Conservation (phyloP, 2,113 vertebrate species). For the Ochotona curzoniae region DNA sequence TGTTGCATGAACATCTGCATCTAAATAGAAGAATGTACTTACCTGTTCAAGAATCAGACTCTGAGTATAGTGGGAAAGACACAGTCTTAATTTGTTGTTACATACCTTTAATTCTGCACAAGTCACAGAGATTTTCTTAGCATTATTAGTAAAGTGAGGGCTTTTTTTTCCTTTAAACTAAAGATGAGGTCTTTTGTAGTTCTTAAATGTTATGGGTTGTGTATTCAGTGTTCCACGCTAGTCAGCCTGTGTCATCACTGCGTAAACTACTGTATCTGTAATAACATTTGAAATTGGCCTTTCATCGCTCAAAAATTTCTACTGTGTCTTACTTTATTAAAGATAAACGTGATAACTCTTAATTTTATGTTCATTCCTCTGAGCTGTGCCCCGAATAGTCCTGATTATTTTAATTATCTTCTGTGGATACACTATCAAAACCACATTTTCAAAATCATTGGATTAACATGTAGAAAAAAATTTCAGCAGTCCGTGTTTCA, state of each 20-base stretch:
- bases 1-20: not conserved
- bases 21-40: not conserved
- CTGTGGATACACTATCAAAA: not conserved
- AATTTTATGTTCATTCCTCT: conserved; percentile 41
- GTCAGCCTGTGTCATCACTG: not conserved
- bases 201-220: conserved; percentile 8
- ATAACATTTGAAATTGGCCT: conserved; percentile 50
- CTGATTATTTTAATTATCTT: not conserved
- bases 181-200: not conserved
- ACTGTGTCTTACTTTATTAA: conserved; percentile 18
- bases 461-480: not conserved
- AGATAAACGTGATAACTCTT: not conserved
- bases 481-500: not conserved
- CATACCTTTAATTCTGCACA: not conserved
- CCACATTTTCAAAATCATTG: not conserved
- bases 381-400: not conserved
- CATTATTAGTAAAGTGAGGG: not conserved
- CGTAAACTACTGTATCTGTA: conserved; percentile 33
- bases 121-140: not conserved
- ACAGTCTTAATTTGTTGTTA: not conserved
- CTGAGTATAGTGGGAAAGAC: not conserved
- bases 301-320: not conserved
- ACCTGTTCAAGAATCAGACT: not conserved
- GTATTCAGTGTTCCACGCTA: not conserved
- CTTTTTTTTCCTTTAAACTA: not conserved